Evolutionary conservation across 1,140 invertebrate genomes (phyloP).

Genomic region (Mylabris phalerata): DNA sequence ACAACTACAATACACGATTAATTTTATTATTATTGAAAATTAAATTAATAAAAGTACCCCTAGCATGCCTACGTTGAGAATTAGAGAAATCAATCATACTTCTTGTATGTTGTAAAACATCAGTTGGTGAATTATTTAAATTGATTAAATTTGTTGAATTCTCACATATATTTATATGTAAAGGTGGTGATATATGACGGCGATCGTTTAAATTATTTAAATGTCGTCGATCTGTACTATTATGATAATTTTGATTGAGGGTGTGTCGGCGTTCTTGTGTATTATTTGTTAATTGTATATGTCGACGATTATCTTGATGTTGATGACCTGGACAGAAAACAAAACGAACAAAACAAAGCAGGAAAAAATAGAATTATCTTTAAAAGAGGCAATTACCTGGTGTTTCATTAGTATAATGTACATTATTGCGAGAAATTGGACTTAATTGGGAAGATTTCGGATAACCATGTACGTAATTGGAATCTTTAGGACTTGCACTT

Average conservation of each 20-base stretch:
- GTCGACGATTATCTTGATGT: conserved; percentile 25
- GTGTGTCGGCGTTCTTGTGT: conserved; percentile 25
- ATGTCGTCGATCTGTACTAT: conserved; percentile 30
- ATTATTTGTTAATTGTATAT: conserved; percentile 19
- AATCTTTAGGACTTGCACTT: conserved; percentile 37
- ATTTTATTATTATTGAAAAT: not conserved
- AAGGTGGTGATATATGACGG: conserved; percentile 39
- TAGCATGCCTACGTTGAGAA: conserved; percentile 34
- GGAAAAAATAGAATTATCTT: not conserved
- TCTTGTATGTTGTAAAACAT: conserved; percentile 28
- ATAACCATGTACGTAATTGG: conserved; percentile 37
- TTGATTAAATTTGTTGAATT: conserved; percentile 22
- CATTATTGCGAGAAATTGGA: conserved; percentile 33
- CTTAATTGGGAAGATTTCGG: conserved; percentile 39
- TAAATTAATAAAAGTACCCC: conserved; percentile 25
- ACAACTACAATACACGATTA: conserved; percentile 15
- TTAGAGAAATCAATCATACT: conserved; percentile 37
- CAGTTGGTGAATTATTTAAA: conserved; percentile 26
- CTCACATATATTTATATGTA: conserved; percentile 41
- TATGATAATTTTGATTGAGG: conserved; percentile 25
- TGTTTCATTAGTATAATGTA: conserved; percentile 37
- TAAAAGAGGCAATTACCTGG: conserved; percentile 26
- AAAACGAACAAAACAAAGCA: not conserved
- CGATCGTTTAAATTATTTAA: conserved; percentile 33
- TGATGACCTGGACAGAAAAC: conserved; percentile 16